Evolutionary conservation across 2,888 invertebrate species (phyloP), one percentile per base, ranked within the genome.

Genomic region (Coleophora flavipennella): DNA sequence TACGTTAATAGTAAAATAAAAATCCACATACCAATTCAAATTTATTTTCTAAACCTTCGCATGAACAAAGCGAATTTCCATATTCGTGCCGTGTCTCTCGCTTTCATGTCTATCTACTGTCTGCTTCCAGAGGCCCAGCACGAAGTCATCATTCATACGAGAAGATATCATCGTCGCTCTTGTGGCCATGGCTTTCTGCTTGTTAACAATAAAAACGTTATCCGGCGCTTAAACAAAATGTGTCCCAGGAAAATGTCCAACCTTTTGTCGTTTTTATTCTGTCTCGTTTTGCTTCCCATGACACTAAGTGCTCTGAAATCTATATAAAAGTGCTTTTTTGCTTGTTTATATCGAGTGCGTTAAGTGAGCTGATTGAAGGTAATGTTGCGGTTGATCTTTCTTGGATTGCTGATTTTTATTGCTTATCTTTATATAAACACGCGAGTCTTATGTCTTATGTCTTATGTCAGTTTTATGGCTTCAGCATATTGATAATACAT

Each of bases 161-260:
- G 65, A 54, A 75, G 84, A 84, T 84, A 84, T 79, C 81, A 84
- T 84, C 83, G 76, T 74, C 63, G 72, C 74, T 71, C 70, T 67
- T 73, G 72, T 75, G 73, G 72, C 72, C 70, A 69, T 67, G 74
- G 73, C 67, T 69, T 58, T 58, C 62, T 61, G 71, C 83, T 80
- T 81, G 83, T 83, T 84, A 83, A 83, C 84, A 83, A 84, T 84
- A 84, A 83, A 84, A 83, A 81, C 75, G 67, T 77, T 80, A 81
- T 78, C 77, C 75, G 65, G 66, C 66, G 70, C 64, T 72, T 67
- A 70, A 64, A 78, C 73, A 72, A 74, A 81, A 76, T 76, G 72
- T 72, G 72, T 72, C 77, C 68, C 69, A 60, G 60, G 59, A 67
- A 71, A 75, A 69, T 60, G 59, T 70, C 59, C 62, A 59, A 59